A percentile compares a stretch with the other conserved stretches of the same genome.
These are phyloP conservation scores for Acanthurus tractus DNA, from an alignment of 2,797 vertebrate species.

Conservation along the genomic window DNA sequence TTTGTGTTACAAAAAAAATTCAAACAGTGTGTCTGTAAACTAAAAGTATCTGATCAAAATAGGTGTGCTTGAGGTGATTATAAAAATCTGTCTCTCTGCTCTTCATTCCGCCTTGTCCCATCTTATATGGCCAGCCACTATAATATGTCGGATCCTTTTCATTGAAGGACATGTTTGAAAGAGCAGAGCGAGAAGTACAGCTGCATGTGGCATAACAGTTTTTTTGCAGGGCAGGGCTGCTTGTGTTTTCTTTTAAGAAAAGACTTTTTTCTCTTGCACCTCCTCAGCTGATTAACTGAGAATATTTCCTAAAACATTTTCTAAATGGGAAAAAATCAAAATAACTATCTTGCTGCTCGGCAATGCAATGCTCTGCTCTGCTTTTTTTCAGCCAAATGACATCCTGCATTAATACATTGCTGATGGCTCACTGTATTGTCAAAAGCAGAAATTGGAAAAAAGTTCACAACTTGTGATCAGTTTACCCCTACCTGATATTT, in stretches of 20 bases:
- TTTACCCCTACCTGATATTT: not conserved
- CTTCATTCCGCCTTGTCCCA: not conserved
- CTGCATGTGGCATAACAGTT: not conserved
- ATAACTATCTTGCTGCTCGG: not conserved
- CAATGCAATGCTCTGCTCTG: not conserved
- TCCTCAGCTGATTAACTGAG: not conserved
- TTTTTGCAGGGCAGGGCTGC: not conserved
- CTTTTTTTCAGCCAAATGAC: not conserved
- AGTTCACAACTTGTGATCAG: not conserved
- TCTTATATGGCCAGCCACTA: not conserved
- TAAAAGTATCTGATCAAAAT: not conserved
- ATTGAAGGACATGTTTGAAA: not conserved
- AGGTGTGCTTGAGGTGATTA: not conserved
- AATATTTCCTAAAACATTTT: not conserved
- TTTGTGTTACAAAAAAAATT: not conserved
- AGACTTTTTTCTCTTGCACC: not conserved
- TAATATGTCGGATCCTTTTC: not conserved
- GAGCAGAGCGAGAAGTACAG: not conserved
- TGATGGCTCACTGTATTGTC: not conserved
- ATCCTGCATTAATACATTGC: not conserved
- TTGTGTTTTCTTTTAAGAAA: not conserved
- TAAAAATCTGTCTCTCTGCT: not conserved
- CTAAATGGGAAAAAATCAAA: not conserved
- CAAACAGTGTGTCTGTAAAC: not conserved
- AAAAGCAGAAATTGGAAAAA: conserved; percentile 1